These are phyloP conservation scores for Mesodorylaimus sp. DNA, from an alignment of 2,888 invertebrate species.

Conservation along the genomic window DNA sequence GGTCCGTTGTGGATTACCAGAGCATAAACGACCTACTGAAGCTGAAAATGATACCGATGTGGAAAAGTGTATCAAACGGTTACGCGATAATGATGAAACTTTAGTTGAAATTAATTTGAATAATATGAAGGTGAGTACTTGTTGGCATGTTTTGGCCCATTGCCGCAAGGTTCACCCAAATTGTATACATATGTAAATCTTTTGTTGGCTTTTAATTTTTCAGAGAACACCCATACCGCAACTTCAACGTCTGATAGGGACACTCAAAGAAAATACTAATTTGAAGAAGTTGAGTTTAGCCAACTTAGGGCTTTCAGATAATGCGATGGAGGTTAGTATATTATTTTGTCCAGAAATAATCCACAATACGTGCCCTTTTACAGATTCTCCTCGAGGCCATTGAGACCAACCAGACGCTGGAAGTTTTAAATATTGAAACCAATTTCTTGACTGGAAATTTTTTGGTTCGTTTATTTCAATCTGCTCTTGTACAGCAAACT, in stretches of 20 bases:
- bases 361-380: constrained; percentile 6
- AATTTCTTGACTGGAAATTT: constrained; percentile 80
- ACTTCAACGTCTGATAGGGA: constrained; percentile 64
- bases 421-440: constrained; percentile 50
- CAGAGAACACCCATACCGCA: constrained; percentile 28
- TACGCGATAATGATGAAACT: constrained; percentile 59
- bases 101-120: constrained; percentile 89
- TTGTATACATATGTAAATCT: background rate
- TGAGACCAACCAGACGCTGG: constrained; percentile 33
- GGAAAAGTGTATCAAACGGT: constrained; percentile 67
- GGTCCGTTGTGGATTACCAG: constrained; percentile 24
- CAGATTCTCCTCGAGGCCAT: constrained; percentile 24
- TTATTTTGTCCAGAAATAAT: background rate
- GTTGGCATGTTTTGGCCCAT: background rate
- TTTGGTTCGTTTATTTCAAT: constrained; percentile 59
- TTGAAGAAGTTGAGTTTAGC: constrained; percentile 76
- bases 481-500: constrained; percentile 62
- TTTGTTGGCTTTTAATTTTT: constrained; percentile 8
- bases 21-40: constrained; percentile 40
- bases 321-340: constrained; percentile 45
- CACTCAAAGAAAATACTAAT: constrained; percentile 68
- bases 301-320: constrained; percentile 79
- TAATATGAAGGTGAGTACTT: constrained; percentile 70
- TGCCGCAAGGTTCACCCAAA: background rate
- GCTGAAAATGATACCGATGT: constrained; percentile 91